Percentiles rank a stretch among this genome's conserved stretches.
These are phyloP conservation scores for Oncopeltus fasciatus DNA, from an alignment of 1,140 invertebrate species.

Conservation along the genomic window DNA sequence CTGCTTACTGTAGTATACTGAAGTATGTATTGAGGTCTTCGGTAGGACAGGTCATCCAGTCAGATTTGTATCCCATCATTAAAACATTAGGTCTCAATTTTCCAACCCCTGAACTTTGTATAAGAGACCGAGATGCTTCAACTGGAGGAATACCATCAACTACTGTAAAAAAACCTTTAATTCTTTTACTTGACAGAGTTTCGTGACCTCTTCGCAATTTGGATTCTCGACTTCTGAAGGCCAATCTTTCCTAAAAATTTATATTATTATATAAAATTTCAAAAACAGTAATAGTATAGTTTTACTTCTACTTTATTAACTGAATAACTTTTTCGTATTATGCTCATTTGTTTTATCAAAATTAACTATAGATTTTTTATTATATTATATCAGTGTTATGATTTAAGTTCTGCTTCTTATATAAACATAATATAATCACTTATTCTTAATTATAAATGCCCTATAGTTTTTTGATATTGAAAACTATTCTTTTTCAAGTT, in stretches of 20 bases:
- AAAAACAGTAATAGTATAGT: too few relatives aligned
- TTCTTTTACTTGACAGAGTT: constrained; percentile 57
- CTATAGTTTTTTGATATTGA: too few relatives aligned
- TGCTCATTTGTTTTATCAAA: too few relatives aligned
- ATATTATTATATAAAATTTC: too few relatives aligned
- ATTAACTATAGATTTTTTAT: too few relatives aligned
- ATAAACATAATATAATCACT: too few relatives aligned
- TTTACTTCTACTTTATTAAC: too few relatives aligned
- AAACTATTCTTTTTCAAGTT: too few relatives aligned
- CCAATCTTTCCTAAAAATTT: constrained; percentile 45
- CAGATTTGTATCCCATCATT: constrained; percentile 83
- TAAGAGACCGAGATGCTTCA: constrained; percentile 58
- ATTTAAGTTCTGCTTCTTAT: too few relatives aligned
- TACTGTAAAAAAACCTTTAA: constrained; percentile 78
- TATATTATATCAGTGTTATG: too few relatives aligned
- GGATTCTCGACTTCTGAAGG: constrained; percentile 44
- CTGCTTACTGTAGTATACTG: constrained; percentile 86
- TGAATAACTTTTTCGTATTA: too few relatives aligned
- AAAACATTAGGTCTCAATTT: constrained; percentile 86
- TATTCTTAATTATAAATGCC: too few relatives aligned
- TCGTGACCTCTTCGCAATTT: constrained; percentile 48
- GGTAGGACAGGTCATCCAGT: constrained; percentile 62
- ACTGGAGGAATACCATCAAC: constrained; percentile 66
- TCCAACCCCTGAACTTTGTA: constrained; percentile 74
- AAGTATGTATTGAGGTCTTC: constrained; percentile 76